Base-by-base conservation (phyloP, 1,140 invertebrate species). In the Cydia fagiglandana region DNA sequence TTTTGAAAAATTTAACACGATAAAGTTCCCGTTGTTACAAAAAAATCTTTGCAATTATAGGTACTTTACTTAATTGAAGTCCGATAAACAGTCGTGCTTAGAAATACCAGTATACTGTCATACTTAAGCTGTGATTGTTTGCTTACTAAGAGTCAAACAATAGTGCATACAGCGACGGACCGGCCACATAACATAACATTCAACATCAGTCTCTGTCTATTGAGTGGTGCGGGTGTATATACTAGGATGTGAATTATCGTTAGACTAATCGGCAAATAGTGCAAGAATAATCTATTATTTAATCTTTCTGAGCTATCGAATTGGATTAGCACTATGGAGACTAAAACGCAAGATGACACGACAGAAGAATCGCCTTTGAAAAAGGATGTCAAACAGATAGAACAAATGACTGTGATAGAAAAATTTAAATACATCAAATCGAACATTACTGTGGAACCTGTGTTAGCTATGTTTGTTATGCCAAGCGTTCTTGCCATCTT, bases 371-470 rank as follows among this genome's bases (percentile, higher is more conserved):
- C 85, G 24, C 85, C 89, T 9, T 74, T 88, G 56, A 91, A 88
- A 81, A 77, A 78, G 45, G 83, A 87, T 76, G 47, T 75, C 28
- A 86, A 84, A 79, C 79, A 81, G 75, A 56, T 87, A n/a, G 75
- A 83, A 74, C 75, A 84, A 34, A 85, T 86, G 85, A 84, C 75
- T 9, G 81, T 85, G 74, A 73, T 82, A 17, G 84, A 86, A 50
- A 92, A 92, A 84, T 64, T 91, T 20, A 86, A 83, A 83, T 88
- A 83, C 78, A 70, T 88, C 12, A 90, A 83, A 79, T 81, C 83
- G n/a, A 92, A 91, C 78, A 84, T 91, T 68, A 90, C 90, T 20
- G 89, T 93, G 53, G 90, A 93, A 81, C 91, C 91, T 2, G 86
- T 87, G 6, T 50, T 93, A 61, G 87, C 85, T 3, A 79, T 90